Percentiles rank a stretch among this genome's conserved stretches.
Evolutionary conservation across 2,888 invertebrate species (phyloP).

Genomic region (Caradrina clavipalpis): DNA sequence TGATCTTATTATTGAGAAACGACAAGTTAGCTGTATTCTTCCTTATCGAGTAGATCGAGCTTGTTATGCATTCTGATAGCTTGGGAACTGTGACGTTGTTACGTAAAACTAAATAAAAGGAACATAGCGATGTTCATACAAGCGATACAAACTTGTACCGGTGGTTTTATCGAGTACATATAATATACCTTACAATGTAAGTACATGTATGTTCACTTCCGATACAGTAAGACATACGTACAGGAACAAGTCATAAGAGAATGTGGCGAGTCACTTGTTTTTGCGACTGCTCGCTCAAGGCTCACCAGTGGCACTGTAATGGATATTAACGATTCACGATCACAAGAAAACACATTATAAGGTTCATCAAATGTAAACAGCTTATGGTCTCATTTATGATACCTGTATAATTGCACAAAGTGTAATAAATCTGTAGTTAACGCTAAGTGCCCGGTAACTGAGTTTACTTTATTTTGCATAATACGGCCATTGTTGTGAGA

Average conservation of each 20-base stretch:
- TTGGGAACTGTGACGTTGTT: conserved; percentile 86
- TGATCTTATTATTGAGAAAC: conserved; percentile 87
- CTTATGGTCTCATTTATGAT: conserved; percentile 23
- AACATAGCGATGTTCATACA: conserved; percentile 45
- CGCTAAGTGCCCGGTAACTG: conserved; percentile 8
- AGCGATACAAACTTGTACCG: conserved; percentile 58
- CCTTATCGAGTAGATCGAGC: conserved; percentile 83
- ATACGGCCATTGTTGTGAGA: conserved; percentile 45
- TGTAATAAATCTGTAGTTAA: conserved; percentile 31
- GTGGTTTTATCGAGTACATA: conserved; percentile 22
- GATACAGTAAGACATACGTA: conserved; percentile 53
- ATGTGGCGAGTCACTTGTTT: conserved; percentile 76
- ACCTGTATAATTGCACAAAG: conserved; percentile 33
- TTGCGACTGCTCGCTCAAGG: conserved; percentile 77
- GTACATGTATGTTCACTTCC: conserved; percentile 62
- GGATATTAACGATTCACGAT: conserved; percentile 66
- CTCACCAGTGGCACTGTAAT: conserved; percentile 65
- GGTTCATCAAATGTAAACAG: conserved; percentile 42
- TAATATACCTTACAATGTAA: background rate
- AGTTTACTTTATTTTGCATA: conserved; percentile 39
- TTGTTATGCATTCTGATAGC: conserved; percentile 85
- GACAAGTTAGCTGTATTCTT: conserved; percentile 79
- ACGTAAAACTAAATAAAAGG: conserved; percentile 73
- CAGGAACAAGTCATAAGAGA: conserved; percentile 71
- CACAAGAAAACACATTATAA: conserved; percentile 47